Evolutionary conservation across 2,888 invertebrate species (phyloP).

Genomic region (Cordilura impudica): DNA sequence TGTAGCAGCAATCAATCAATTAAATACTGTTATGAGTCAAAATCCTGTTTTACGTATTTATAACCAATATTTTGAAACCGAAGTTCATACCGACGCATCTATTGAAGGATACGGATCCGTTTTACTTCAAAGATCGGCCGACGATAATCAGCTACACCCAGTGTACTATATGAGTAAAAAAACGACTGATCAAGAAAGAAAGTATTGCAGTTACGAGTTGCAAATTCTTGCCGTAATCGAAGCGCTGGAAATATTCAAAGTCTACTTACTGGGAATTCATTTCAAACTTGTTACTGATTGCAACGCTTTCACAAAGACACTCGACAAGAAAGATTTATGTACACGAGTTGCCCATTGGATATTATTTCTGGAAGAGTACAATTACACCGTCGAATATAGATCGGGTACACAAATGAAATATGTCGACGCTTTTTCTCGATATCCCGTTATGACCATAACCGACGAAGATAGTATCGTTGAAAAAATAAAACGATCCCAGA

Average conservation of each 20-base stretch:
- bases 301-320: conserved; percentile 50
- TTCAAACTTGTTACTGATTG: no score
- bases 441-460: conserved; percentile 45
- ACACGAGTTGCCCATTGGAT: conserved; percentile 63
- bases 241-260: conserved; percentile 64
- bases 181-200: conserved; percentile 1
- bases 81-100: conserved; percentile 52
- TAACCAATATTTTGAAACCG: conserved; percentile 51
- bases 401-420: conserved; percentile 53
- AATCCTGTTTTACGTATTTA: conserved; percentile 52
- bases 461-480: conserved; percentile 9
- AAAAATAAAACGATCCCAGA: conserved; percentile 49
- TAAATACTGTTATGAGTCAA: conserved; percentile 48
- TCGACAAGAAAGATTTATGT: conserved; percentile 55
- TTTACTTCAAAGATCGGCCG: conserved; percentile 43
- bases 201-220: conserved; percentile 31
- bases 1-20: conserved; percentile 60
- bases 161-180: conserved; percentile 55
- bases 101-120: conserved; percentile 58
- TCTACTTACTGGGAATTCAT: conserved; percentile 63
- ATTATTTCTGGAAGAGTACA: conserved; percentile 63
- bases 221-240: conserved; percentile 32
- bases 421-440: conserved; percentile 60
- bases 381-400: conserved; percentile 63
- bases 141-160: conserved; percentile 51